Base-by-base conservation (phyloP, 2,113 vertebrate species). In the Phrynocephalus versicolor region DNA sequence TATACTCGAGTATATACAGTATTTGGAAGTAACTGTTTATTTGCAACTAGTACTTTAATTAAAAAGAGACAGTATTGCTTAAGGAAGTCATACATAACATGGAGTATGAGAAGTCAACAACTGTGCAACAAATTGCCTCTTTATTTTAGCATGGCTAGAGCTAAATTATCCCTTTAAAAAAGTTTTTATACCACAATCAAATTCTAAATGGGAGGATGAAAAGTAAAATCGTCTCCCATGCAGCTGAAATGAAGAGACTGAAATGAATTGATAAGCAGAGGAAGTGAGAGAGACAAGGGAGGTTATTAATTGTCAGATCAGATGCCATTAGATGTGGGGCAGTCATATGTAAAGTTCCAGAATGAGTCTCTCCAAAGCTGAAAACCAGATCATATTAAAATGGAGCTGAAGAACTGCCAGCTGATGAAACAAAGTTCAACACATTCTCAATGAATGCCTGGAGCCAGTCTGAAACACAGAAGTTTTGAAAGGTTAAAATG, bases 191-290 rank as follows among this genome's bases (percentile, higher is more conserved):
- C 3, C 64, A 72, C 25, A 64, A 37, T 80, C 18, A 33, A 71
- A 69, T 65, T 74, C 58, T 65, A 27, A 88, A 89, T 83, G 85
- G 13, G 89, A 70, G 84, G 45, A 51, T 51, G 45, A 51, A 90
- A 79, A 89, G 60, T 39, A 92, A 92, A 64, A 55, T 85, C 73
- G 64, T 81, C 81, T 87, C 77, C 84, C 86, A 78, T 81, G 30
- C 88, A 37, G 15, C 19, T 84, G 78, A 81, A 88, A 82, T 55
- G 65, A 89, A 60, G 37, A 58, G 75, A 30, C 84, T 67, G 13
- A 71, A 71, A 71, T 18, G 72, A 87, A 76, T 12, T 14, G 21
- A 73, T 33, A 89, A 92, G 21, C 62, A 77, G 37, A 84, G 16
- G 25, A 77, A 82, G 69, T 81, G 41, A 73, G 55, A 21, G 1